Evolutionary conservation across 2,888 invertebrate species (phyloP), one percentile per base, ranked within the genome.

Genomic region (Caenorhabditis afra): DNA sequence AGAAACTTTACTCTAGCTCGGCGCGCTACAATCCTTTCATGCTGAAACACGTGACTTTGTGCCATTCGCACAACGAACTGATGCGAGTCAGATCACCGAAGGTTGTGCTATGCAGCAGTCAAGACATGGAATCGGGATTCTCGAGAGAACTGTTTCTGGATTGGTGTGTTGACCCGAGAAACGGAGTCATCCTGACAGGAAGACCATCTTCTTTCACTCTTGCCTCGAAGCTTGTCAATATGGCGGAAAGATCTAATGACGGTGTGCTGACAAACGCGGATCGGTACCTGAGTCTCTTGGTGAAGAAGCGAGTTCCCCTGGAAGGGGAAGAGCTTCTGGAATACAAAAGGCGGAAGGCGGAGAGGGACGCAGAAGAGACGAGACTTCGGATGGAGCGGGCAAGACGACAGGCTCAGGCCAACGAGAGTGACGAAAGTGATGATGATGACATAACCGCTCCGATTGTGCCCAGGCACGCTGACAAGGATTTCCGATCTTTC

Each of bases 121-220:
- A 96, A 0, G 98, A 98, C 91, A 93, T 99, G 92, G 97, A 99
- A 91, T 94, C 94, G 83, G 99, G 99, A 0, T 98, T 95, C 91
- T 94, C 97, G 0, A 92, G 98, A 66, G 98, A 99, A 89, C 92
- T 99, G 23, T 98, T 99, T 91, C 92, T 96, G 2, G 94, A 95
- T 87, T 99, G 98, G 97, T 95, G 96, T 66, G 93, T 94, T 0
- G 95, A 96, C 92, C 92, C 95, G 1, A 94, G 95, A 90, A 99
- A 99, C 90, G 95, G 96, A 90, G 95, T 99, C 82, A 95, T 99
- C 80, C 92, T 99, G 66, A 98, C 98, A 0, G 79, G 61, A 45
- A 22, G 79, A 37, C 79, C 79, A 0, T 58, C 79, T 18, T 59
- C 65, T 0, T 77, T 73, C 66, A 81, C 77, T 11, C 55, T 81